Conservation (phyloP, 2,113 vertebrate genomes). For the Pachycephala philippinensis region DNA sequence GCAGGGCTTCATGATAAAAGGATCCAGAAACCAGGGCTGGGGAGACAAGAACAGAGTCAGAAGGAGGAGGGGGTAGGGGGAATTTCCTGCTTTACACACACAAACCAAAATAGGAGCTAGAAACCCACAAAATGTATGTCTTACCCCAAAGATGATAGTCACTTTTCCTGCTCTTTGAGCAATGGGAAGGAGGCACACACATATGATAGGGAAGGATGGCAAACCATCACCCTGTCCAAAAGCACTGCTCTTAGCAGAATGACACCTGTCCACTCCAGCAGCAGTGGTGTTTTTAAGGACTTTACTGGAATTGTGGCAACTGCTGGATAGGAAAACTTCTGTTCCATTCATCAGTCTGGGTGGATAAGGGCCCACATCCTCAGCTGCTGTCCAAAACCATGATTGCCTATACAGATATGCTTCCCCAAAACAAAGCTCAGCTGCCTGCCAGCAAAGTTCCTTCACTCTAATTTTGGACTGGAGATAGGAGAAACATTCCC, state of each 20-base stretch:
- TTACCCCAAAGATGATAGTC: conserved; percentile 35
- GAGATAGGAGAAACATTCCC: conserved; percentile 36
- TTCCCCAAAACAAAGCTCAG: neutral
- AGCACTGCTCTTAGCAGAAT: neutral
- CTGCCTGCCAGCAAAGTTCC: neutral
- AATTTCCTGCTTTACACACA: conserved; percentile 20
- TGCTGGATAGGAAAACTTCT: neutral
- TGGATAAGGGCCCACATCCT: neutral
- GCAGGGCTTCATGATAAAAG: conserved; percentile 27
- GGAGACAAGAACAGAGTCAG: neutral
- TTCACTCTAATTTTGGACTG: conserved; percentile 25
- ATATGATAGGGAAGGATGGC: neutral
- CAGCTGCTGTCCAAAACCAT: neutral
- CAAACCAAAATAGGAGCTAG: conserved; percentile 16
- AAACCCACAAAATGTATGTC: conserved; percentile 11
- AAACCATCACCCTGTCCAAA: neutral
- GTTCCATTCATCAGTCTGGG: neutral
- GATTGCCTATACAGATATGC: neutral
- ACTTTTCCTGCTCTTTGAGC: neutral
- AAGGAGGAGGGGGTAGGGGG: neutral
- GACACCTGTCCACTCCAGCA: neutral
- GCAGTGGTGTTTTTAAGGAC: neutral
- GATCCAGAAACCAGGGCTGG: conserved; percentile 36
- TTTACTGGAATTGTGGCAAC: neutral
- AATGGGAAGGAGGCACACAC: neutral